Base-by-base conservation (phyloP, 2,797 vertebrate species). In the Pogonophryne albipinna region DNA sequence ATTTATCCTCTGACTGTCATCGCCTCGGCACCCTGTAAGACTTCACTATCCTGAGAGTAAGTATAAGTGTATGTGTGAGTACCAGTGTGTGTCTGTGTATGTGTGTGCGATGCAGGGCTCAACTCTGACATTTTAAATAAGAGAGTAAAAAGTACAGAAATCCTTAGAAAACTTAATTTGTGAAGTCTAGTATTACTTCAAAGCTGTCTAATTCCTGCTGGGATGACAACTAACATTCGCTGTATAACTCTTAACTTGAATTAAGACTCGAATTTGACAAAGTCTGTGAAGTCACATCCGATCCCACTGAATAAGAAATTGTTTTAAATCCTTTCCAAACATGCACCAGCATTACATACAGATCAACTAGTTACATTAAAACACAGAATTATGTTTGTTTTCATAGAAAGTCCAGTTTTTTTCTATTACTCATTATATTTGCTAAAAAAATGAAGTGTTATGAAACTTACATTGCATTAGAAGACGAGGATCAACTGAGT, bases 1-100 rank as follows among this genome's bases (percentile, higher is more conserved):
- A 86, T 88, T 87, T 71, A 91, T 92, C 87, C 85, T 85, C 85
- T 69, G 81, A 89, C 91, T 89, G 89, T 85, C 89, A 89, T 81
- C 57, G 9, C 80, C 27, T 74, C 57, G 51, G 76, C 70, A 76
- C 76, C 60, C 83, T 72, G 66, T 55, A 74, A 75, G 74, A 87
- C 77, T 71, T 17, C 27, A 72, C 78, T 79, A 71, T 67, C 68
- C 78, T 67, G 73, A 76, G 77, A 76, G 76, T 77, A 53, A 52
- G 71, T 42, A 44, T 42, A 53, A 66, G 70, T 75, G 56, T 62
- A 16, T 19, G 27, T 74, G 56, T 61, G 52, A 58, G 77, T 9
- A 38, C 34, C 34, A 38, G 34, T 65, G 70, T 44, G 58, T 27
- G 31, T 52, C 66, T 67, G 74, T 41, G 77, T 62, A 58, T 14